phyloP scores from a whole-genome alignment of 2,888 invertebrate genomes.

The Miltochrista miniata region DNA sequence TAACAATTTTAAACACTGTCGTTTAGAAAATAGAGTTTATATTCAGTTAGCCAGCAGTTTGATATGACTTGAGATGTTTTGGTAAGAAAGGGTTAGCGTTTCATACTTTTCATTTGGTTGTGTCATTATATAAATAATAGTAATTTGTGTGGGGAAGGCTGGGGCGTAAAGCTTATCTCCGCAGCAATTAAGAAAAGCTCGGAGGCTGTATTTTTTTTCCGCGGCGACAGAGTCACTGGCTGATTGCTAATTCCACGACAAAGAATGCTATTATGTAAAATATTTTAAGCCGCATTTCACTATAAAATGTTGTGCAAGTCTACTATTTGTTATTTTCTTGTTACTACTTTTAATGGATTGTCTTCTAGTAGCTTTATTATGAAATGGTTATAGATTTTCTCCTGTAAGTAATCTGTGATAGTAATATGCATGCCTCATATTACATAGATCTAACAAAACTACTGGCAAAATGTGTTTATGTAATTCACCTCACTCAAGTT shows the following conservation, averaged over 20 bases:
- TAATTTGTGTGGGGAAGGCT: conserved; percentile 62
- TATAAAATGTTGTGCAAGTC: conserved; percentile 12
- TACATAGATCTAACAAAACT: too few species aligned
- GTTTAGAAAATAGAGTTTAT: conserved; percentile 40
- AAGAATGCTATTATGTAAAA: conserved; percentile 71
- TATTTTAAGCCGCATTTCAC: conserved; percentile 42
- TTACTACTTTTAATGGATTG: too few species aligned
- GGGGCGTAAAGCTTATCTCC: conserved; percentile 66
- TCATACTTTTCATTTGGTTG: conserved; percentile 62
- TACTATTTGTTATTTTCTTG: too few species aligned
- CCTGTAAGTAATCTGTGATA: too few species aligned
- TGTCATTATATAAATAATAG: conserved; percentile 66
- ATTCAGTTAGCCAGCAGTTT: conserved; percentile 37
- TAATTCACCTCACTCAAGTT: too few species aligned
- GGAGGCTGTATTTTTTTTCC: conserved; percentile 53
- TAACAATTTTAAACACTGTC: conserved; percentile 35
- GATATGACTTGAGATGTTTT: conserved; percentile 10
- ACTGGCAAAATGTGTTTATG: too few species aligned
- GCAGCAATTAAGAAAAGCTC: conserved; percentile 71
- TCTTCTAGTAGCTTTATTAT: too few species aligned
- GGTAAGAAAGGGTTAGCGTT: conserved; percentile 36
- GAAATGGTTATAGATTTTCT: too few species aligned
- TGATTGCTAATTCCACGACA: conserved; percentile 80
- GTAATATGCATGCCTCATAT: too few species aligned
- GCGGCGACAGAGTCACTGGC: conserved; percentile 46